Conservation (phyloP, 2,888 invertebrate genomes). For the Bellardia pandia region DNA sequence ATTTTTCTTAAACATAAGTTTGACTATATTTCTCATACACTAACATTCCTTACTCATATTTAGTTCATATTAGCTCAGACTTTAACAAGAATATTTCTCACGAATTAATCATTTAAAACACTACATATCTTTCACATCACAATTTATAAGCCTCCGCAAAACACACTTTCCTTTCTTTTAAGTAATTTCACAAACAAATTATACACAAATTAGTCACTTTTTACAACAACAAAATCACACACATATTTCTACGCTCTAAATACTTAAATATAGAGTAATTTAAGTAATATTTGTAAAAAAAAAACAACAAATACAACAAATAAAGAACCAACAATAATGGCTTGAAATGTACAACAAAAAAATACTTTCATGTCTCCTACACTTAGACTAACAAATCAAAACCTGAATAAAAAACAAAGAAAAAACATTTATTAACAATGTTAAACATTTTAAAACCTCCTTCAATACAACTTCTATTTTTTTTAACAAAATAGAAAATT, state of each 20-base stretch:
- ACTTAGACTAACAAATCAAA: slow-evolving; percentile 3
- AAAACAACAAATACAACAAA: neutral
- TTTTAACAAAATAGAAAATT: neutral
- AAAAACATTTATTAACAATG: neutral
- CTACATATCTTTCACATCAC: neutral
- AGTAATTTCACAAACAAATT: slow-evolving; percentile 9
- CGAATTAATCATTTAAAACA: neutral
- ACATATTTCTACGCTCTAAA: slow-evolving; percentile 22
- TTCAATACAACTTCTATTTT: neutral
- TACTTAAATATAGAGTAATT: slow-evolving; percentile 50
- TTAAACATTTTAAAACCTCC: slow-evolving; percentile 10
- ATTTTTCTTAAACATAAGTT: too few species aligned
- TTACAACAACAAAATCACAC: neutral
- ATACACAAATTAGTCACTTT: slow-evolving; percentile 51
- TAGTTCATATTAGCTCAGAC: neutral
- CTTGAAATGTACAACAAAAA: neutral
- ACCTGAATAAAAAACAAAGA: neutral
- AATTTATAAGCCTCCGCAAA: neutral
- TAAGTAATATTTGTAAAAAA: neutral
- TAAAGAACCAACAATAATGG: slow-evolving; percentile 8
- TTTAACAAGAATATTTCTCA: slow-evolving; percentile 5
- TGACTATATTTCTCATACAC: too few species aligned
- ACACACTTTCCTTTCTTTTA: slow-evolving; percentile 37
- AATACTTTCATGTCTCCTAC: slow-evolving; percentile 57
- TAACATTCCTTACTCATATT: neutral